Evolutionary conservation across 1,140 invertebrate species (phyloP), one percentile per base, ranked within the genome.

Genomic region (Pissodes strobi): DNA sequence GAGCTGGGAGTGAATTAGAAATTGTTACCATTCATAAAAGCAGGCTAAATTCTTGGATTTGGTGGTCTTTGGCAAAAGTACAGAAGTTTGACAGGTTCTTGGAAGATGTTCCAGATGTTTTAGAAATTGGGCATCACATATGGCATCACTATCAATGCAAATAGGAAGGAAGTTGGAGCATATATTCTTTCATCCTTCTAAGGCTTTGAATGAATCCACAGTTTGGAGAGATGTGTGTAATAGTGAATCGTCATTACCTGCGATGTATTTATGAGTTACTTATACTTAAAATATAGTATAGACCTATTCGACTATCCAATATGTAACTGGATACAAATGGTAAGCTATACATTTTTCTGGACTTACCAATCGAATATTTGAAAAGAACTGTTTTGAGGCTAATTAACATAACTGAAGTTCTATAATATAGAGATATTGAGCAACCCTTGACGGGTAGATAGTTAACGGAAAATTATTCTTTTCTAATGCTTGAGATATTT

Each of bases 401-500:
- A n/a, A n/a, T n/a, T n/a, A n/a, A n/a, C n/a, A n/a, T n/a, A n/a
- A n/a, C n/a, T n/a, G n/a, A n/a, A n/a, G n/a, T n/a, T n/a, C n/a
- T n/a, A n/a, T n/a, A n/a, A n/a, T n/a, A n/a, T n/a, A n/a, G n/a
- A n/a, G n/a, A n/a, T n/a, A n/a, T 30, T 39, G 15, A 39, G 38
- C 12, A n/a, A 39, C 4, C 4, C n/a, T 53, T 19, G 37, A 10
- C 10, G 21, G 9, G 9, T 22, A 61, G n/a, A n/a, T n/a, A 46
- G 18, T 10, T 15, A 43, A 62, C 8, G 56, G 57, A 9, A 66
- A 10, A 38, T 58, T 58, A 48, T 57, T 38, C 48, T 46, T 46
- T 22, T 19, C n/a, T 22, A 64, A 49, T 6, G 23, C 13, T 58
- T 22, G 38, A 12, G 49, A 49, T 1, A 64, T 64, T 37, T 48